Percentiles rank a stretch among this genome's conserved stretches.
phyloP scores from a whole-genome alignment of 2,797 vertebrate species.

The Scarus forsteni region DNA sequence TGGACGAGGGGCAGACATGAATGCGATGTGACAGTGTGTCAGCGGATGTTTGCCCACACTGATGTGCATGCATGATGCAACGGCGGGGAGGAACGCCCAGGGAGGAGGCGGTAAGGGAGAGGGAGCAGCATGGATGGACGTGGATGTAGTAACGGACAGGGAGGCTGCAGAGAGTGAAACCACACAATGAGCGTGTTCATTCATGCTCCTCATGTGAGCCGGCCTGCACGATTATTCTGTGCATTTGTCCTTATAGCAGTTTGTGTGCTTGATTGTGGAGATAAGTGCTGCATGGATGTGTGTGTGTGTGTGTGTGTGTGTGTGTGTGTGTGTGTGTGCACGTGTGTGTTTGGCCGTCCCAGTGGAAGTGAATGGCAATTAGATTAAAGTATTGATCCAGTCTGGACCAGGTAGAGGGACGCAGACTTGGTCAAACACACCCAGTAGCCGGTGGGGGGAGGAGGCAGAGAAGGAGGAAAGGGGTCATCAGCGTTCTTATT shows the following conservation, averaged over 20 bases:
- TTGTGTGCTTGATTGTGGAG: background rate
- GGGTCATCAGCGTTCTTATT: constrained; percentile 53
- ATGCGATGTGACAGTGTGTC: constrained; percentile 79
- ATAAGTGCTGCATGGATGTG: constrained; percentile 9
- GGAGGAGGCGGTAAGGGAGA: constrained; percentile 12
- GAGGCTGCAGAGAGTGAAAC: constrained; percentile 10
- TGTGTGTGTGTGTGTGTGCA: constrained; percentile 9
- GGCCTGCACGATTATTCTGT: background rate
- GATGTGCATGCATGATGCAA: constrained; percentile 74
- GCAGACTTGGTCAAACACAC: constrained; percentile 73
- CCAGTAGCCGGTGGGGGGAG: constrained; percentile 43
- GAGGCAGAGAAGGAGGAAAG: constrained; percentile 23
- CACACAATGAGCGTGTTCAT: constrained; percentile 57
- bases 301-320: constrained; percentile 5
- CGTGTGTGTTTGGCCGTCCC: constrained; percentile 31
- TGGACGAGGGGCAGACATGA: constrained; percentile 62
- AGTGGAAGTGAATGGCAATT: constrained; percentile 78
- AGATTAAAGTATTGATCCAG: constrained; percentile 84
- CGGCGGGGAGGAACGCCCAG: constrained; percentile 69
- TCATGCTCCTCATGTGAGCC: constrained; percentile 47
- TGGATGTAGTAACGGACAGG: constrained; percentile 41
- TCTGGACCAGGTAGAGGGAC: constrained; percentile 80
- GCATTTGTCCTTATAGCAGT: constrained; percentile 2
- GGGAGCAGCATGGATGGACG: constrained; percentile 31
- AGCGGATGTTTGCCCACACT: constrained; percentile 75